Evolutionary conservation across 1,140 invertebrate species (phyloP), one percentile per base, ranked within the genome.

Genomic region (Triops longicaudatus): DNA sequence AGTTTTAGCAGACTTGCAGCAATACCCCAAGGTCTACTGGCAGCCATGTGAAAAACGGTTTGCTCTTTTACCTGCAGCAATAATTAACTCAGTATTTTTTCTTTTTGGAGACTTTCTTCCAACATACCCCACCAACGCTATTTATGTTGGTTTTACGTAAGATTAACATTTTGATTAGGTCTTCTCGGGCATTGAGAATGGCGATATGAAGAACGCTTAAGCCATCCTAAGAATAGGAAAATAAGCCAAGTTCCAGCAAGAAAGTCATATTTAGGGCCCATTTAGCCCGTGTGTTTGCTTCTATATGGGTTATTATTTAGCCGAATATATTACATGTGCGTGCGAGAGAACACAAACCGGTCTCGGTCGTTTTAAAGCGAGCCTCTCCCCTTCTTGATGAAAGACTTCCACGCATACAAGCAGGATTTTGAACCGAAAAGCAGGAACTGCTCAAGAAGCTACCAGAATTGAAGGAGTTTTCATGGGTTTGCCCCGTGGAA

Each of bases 141-240:
- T 93, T 94, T 28, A 95, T 90, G 86, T 98, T 96, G 3, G 97
- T 95, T 83, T 92, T 91, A 84, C 95, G 95, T 63, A 90, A 89
- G 72, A 98, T 85, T 10, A 98, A 87, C 37, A 96, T 85, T 82
- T 96, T 95, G 82, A 98, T 92, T 75, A 97, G 93, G 83, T 99
- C 97, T 85, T 98, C 96, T 81, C 95, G 89, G 26, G 93, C 95
- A 84, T 94, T 93, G 89, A 95, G 92, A 37, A 95, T 92, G 22
- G 96, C 94, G 83, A 96, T 92, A 85, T 98, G 95, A 28, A 98
- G 87, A 31, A 92, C 93, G 87, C 96, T 96, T 85, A 93, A 94
- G 83, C 95, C 95, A 85, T 98, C 96, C 96, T 98, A 87, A 12
- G 86, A 87, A 82, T 78, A 83, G 80, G 37, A 76, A 50, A 22